These are phyloP conservation scores for Propsilocerus akamusi DNA, from an alignment of 1,140 invertebrate species.

Conservation along the genomic window DNA sequence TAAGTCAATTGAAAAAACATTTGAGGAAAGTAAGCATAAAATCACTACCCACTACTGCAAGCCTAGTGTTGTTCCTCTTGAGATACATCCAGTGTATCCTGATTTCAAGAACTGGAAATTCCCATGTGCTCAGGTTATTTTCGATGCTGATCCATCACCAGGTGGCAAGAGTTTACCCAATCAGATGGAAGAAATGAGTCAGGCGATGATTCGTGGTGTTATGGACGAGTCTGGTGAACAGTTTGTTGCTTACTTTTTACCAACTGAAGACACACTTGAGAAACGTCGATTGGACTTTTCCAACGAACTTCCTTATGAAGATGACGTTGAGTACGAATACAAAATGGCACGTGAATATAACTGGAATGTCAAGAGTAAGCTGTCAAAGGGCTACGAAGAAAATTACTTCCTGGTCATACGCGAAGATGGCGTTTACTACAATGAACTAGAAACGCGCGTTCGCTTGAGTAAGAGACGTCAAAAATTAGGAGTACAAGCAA, in stretches of 20 bases:
- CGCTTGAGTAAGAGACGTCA: conserved; percentile 76
- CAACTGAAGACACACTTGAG: conserved; percentile 76
- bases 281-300: conserved; percentile 70
- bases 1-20: conserved; percentile 94
- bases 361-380: conserved; percentile 98
- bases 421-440: conserved; percentile 84
- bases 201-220: conserved; percentile 96
- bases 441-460: conserved; percentile 92
- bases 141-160: conserved; percentile 88
- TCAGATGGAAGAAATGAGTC: conserved; percentile 93
- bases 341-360: conserved; percentile 92
- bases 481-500: conserved; percentile 45
- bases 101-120: conserved; percentile 96
- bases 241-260: conserved; percentile 96
- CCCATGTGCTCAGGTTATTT: conserved; percentile 95
- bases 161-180: conserved; percentile 60
- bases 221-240: conserved; percentile 97
- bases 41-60: conserved; percentile 91
- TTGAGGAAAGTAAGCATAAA: conserved; percentile 72
- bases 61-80: conserved; percentile 80
- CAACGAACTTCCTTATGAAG: conserved; percentile 63
- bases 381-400: conserved; percentile 93
- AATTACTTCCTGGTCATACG: conserved; percentile 94
- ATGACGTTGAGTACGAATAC: conserved; percentile 87
- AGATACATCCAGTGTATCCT: conserved; percentile 76